Conservation (phyloP, 2,113 vertebrate species). For the Australoheros scitulus region DNA sequence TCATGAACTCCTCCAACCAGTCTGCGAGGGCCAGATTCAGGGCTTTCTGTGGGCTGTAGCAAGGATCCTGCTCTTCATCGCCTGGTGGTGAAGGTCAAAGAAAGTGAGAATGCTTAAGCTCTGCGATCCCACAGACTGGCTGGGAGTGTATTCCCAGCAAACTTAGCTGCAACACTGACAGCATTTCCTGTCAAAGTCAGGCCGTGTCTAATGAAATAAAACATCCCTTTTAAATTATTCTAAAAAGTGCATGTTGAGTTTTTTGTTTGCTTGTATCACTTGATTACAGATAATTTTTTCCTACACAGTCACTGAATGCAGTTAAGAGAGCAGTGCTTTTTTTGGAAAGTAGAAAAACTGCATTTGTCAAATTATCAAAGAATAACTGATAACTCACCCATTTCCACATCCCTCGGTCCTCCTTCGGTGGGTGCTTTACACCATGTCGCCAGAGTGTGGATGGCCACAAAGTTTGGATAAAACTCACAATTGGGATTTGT, state of each 20-base stretch:
- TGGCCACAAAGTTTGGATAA: conserved; percentile 95
- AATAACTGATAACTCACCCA: conserved; percentile 81
- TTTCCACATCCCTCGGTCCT: conserved; percentile 88
- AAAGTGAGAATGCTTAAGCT: neutral
- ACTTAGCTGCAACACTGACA: fast-evolving
- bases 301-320: fast-evolving
- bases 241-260: neutral
- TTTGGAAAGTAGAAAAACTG: too few relatives aligned
- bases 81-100: conserved; percentile 71
- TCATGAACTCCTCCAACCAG: conserved; percentile 92
- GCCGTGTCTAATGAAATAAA: fast-evolving
- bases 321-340: neutral
- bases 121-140: neutral
- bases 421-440: conserved; percentile 89
- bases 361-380: neutral
- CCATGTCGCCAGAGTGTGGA: conserved; percentile 96
- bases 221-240: neutral
- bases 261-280: neutral
- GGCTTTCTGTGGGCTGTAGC: conserved; percentile 93
- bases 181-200: fast-evolving
- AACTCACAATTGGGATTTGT: conserved; percentile 99
- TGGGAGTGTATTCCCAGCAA: neutral
- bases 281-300: neutral
- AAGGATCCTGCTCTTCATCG: conserved; percentile 89
- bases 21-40: conserved; percentile 90